Evolutionary conservation across 1,140 invertebrate genomes (phyloP), one percentile per base, ranked within the genome.

Genomic region (Drosophila lini): DNA sequence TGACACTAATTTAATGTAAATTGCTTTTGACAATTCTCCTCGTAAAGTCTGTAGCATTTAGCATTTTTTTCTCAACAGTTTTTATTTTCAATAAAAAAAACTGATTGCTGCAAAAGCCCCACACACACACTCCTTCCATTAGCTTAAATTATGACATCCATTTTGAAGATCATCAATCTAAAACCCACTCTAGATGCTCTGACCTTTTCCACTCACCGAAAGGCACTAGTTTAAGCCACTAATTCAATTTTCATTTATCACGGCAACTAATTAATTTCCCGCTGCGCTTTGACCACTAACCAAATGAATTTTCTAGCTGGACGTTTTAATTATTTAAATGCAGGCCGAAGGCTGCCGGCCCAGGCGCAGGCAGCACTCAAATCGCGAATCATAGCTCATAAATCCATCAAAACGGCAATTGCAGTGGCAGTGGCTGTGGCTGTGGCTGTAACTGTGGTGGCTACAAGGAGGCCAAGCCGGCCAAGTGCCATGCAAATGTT

Each of bases 261-360:
- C 58, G 74, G 61, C 83, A 69, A 86, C 83, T 86, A 86, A 86
- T 86, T 86, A 86, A 86, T 86, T 86, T 74, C 83, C 83, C 83
- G 83, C 83, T 86, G 83, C 36, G 83, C 71, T 75, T 61, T 52
- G 60, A 76, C 55, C 69, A 65, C 59, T 22, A 15, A 15, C 16
- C 36, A 73, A 63, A 74, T 53, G 57, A 41, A 61, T 81, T 65
- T 65, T 75, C 19, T 55, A 13, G 57, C 45, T 78, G 71, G 80
- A 86, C 83, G 69, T 88, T 83, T 86, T 86, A 86, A 86, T 86
- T 88, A 86, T 88, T 88, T 88, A 88, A 86, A 86, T 86, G 83
- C 76, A 78, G 80, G 83, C 76, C 80, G 83, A 86, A 86, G 83
- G 83, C 83, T 86, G 34, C 58, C 61, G 48, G 53, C 61, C 31